A percentile compares a stretch with the other conserved stretches of the same genome.
Evolutionary conservation across 2,888 invertebrate species (phyloP).

Genomic region (Griposia aprilina): DNA sequence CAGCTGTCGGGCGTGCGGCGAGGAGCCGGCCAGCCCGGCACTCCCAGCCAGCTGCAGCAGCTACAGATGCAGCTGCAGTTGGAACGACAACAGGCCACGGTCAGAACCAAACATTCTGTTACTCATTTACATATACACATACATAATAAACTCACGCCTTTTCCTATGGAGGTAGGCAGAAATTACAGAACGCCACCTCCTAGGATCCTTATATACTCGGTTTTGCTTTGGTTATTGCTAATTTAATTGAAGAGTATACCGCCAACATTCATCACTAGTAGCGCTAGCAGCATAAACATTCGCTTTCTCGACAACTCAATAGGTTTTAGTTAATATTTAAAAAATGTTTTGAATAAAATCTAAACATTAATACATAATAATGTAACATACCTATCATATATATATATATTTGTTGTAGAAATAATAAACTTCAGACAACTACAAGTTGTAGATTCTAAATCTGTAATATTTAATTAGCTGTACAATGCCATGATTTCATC

Average conservation of each 20-base stretch:
- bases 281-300: neutral
- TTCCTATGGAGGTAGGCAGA: neutral
- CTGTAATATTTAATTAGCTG: neutral
- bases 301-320: neutral
- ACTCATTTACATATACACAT: neutral
- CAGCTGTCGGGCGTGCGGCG: constrained; percentile 98
- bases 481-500: neutral
- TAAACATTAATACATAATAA: neutral
- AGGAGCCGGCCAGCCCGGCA: constrained; percentile 89
- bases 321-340: neutral
- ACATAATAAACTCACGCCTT: neutral
- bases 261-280: neutral
- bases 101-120: constrained; percentile 66
- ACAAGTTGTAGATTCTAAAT: neutral
- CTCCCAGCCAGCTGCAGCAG: constrained; percentile 96
- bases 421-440: neutral
- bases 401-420: no score
- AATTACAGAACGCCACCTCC: neutral
- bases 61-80: constrained; percentile 98
- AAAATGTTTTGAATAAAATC: neutral
- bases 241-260: neutral
- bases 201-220: neutral
- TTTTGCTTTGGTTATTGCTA: neutral
- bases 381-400: neutral
- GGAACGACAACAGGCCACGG: constrained; percentile 96